Evolutionary conservation across 1,140 invertebrate species (phyloP).

Genomic region (Pseudomyrmex dendroicus): DNA sequence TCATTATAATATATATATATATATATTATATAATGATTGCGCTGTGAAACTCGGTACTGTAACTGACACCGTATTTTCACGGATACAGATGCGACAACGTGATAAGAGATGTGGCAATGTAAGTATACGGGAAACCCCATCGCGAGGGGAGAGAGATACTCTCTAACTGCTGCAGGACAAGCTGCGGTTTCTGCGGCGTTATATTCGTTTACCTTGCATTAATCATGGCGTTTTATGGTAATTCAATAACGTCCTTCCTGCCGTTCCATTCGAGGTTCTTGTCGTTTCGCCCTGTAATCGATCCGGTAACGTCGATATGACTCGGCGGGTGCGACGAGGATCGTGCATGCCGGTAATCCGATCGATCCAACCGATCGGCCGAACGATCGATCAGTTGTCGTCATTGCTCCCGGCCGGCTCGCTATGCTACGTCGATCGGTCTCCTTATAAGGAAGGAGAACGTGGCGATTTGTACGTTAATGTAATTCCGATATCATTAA

Average conservation of each 20-base stretch:
- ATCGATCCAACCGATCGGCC: conserved; percentile 74
- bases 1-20: no score
- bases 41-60: background rate
- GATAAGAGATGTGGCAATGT: conserved; percentile 5
- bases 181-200: conserved; percentile 82
- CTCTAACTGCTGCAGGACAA: conserved; percentile 82
- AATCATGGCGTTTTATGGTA: conserved; percentile 85
- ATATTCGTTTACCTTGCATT: conserved; percentile 85
- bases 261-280: conserved; percentile 54
- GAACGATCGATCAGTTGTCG: conserved; percentile 72
- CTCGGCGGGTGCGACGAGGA: conserved; percentile 48
- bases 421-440: conserved; percentile 62
- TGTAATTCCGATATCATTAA: conserved; percentile 67
- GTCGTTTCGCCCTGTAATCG: conserved; percentile 78
- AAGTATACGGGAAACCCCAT: conserved; percentile 66
- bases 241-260: conserved; percentile 79
- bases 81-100: background rate
- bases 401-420: conserved; percentile 56
- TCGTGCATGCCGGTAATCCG: conserved; percentile 70
- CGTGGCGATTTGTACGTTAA: conserved; percentile 67
- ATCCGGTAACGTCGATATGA: conserved; percentile 80
- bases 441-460: conserved; percentile 53
- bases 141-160: conserved; percentile 37
- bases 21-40: no score
- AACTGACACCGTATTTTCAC: conserved; percentile 16